Evolutionary conservation across 2,888 invertebrate genomes (phyloP).

Genomic region (Mimas tiliae): DNA sequence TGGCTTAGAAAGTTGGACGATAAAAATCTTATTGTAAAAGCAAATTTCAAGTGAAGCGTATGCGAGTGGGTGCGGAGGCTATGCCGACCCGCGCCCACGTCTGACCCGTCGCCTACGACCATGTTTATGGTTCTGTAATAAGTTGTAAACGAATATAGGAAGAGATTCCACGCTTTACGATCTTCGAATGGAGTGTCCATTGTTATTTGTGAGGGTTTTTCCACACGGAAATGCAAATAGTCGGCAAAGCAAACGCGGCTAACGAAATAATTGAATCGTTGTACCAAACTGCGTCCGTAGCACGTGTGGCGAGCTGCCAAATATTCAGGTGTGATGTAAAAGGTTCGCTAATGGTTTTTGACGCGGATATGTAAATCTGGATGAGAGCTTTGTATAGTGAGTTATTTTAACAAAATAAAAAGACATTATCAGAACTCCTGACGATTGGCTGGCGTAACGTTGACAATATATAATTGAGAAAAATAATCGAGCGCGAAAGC

Average conservation of each 20-base stretch:
- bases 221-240: slow-evolving; percentile 56
- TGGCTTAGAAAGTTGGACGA: slow-evolving; percentile 27
- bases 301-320: slow-evolving; percentile 65
- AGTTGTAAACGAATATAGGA: slow-evolving; percentile 65
- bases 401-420: slow-evolving; percentile 28
- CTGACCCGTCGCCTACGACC: slow-evolving; percentile 51
- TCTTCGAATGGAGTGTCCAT: slow-evolving; percentile 51
- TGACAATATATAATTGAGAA: background rate
- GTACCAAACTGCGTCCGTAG: slow-evolving; percentile 47
- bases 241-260: slow-evolving; percentile 41
- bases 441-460: slow-evolving; percentile 28
- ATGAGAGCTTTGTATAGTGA: slow-evolving; percentile 21
- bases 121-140: slow-evolving; percentile 63
- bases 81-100: slow-evolving; percentile 55
- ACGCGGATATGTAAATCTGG: slow-evolving; percentile 23
- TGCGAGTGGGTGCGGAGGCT: slow-evolving; percentile 43
- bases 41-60: slow-evolving; percentile 41
- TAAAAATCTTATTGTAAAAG: slow-evolving; percentile 41
- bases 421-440: slow-evolving; percentile 29
- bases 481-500: background rate
- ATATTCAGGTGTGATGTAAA: slow-evolving; percentile 37
- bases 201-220: slow-evolving; percentile 56
- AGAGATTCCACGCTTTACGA: slow-evolving; percentile 67
- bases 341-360: slow-evolving; percentile 27
- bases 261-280: slow-evolving; percentile 63